Base-by-base conservation (phyloP, 2,113 vertebrate genomes). In the Takifugu bimaculatus region DNA sequence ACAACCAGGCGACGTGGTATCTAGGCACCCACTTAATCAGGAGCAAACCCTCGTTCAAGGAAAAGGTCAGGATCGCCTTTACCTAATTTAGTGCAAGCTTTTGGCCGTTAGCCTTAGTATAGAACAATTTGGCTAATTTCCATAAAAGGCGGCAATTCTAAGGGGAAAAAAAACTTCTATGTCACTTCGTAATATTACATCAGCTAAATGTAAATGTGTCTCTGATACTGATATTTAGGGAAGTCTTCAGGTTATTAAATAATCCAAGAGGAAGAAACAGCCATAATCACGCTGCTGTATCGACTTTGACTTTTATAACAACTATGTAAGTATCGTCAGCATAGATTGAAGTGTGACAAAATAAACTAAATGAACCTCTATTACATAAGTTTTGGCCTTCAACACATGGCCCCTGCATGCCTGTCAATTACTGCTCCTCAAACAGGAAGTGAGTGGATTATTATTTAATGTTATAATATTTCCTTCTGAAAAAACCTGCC, bases 31-130 rank as follows among this genome's bases (percentile, higher is more conserved):
- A 64, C 60, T 71, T 61, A 48, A 64, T 78, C 64, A 76, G 45
- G 64, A 60, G 68, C 57, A 65, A 56, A 32, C 48, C 39, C 45
- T 74, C 12, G 25, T 64, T 72, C 66, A 72, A 75, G 55, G 66
- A 80, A 67, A 74, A 70, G 72, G 62, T 58, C 66, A 63, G 25
- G 56, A 67, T 59, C 68, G 63, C 51, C 56, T 80, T 70, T 57
- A 26, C 42, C 63, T 67, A 49, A 80, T 68, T 50, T 70, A 67
- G 72, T 50, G 62, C 70, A 65, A 70, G 68, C 68, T 59, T 79
- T 81, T 78, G 82, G 83, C 80, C 57, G 57, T 54, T 50, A 75
- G 76, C 68, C 72, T 69, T 63, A 57, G 25, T 64, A 54, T 62
- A 61, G 44, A 15, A 79, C 11, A 72, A 70, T 72, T 50, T 71